Evolutionary conservation across 2,797 vertebrate genomes (phyloP), one percentile per base, ranked within the genome.

Genomic region (Epinephelus coioides): DNA sequence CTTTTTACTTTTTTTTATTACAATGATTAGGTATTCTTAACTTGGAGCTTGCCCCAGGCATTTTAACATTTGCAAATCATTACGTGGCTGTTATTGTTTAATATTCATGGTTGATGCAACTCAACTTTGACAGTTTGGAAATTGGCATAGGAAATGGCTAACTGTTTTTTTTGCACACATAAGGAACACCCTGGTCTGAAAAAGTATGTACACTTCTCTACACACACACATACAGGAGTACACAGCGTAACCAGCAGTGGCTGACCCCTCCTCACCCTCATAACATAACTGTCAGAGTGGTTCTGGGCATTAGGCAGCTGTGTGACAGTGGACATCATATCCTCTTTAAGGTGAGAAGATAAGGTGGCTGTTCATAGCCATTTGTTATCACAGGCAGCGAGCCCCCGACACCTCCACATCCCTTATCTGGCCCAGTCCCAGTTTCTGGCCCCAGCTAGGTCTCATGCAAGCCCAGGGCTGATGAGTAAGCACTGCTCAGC

Each of bases 301-400:
- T 46, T 86, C 68, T 86, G 87, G 85, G 70, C 15, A n/a, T 69
- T 79, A 53, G 83, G 88, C 86, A 73, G 84, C 83, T 82, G 76
- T 82, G 78, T 91, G 87, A 90, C 89, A 79, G 88, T 57, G 67
- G 76, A 81, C 92, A 90, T 93, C 92, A 93, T 91, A 90, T 90
- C 85, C 89, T 88, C 72, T 92, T 92, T 91, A 89, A 91, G 91
- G 86, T 92, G 86, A 82, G 86, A 91, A 86, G 94, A 94, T 93
- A 93, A 93, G 89, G 84, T 81, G 89, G 83, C 85, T 85, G 79
- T 88, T 90, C 88, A 78, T 82, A 86, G 85, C 88, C 80, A 76
- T 94, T 86, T 88, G 85, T 94, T 91, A 93, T 92, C 90, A 44
- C 73, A 73, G 83, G 47, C 86, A 55, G 84, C 30, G 46, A 76